Percentiles rank a stretch among this genome's conserved stretches.
Conservation (phyloP, 2,888 invertebrate genomes). For the Polyommatus icarus region DNA sequence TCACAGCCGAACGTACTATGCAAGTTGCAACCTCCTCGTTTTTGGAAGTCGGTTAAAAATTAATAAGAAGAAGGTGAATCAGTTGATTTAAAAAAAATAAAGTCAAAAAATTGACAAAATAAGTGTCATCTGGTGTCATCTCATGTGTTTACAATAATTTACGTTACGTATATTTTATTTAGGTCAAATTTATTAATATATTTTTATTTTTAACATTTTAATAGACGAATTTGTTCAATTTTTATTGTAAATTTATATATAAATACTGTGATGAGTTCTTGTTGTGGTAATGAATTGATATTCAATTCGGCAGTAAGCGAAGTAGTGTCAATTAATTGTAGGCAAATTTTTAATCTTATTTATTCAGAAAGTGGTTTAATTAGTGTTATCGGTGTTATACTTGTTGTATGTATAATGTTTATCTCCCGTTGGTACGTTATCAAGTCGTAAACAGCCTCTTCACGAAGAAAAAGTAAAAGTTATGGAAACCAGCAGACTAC, state of each 20-base stretch:
- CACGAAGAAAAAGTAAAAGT: constrained; percentile 51
- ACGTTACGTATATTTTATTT: constrained; percentile 50
- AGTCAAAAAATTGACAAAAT: constrained; percentile 32
- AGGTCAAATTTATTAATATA: constrained; percentile 60
- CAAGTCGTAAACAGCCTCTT: constrained; percentile 37
- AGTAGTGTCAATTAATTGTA: constrained; percentile 63
- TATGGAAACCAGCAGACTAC: constrained; percentile 48
- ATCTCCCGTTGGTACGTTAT: constrained; percentile 43
- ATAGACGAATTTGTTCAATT: constrained; percentile 42
- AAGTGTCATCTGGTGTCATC: constrained; percentile 63
- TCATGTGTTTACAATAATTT: constrained; percentile 65
- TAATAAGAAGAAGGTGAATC: neutral
- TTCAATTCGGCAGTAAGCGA: constrained; percentile 67
- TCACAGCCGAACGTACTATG: too few relatives aligned
- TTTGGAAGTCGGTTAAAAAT: too few relatives aligned
- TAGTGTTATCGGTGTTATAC: constrained; percentile 52
- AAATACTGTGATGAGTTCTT: constrained; percentile 70
- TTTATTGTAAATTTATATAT: constrained; percentile 40
- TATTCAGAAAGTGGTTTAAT: constrained; percentile 54
- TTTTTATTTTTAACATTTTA: constrained; percentile 36
- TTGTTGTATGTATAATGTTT: constrained; percentile 50
- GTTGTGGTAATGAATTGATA: constrained; percentile 71
- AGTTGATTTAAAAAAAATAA: neutral
- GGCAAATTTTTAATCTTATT: constrained; percentile 57
- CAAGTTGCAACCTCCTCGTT: too few relatives aligned